Evolutionary conservation across 64 coral and sea anemone genomes (phyloP).

Genomic region (Anthopleura sola): DNA sequence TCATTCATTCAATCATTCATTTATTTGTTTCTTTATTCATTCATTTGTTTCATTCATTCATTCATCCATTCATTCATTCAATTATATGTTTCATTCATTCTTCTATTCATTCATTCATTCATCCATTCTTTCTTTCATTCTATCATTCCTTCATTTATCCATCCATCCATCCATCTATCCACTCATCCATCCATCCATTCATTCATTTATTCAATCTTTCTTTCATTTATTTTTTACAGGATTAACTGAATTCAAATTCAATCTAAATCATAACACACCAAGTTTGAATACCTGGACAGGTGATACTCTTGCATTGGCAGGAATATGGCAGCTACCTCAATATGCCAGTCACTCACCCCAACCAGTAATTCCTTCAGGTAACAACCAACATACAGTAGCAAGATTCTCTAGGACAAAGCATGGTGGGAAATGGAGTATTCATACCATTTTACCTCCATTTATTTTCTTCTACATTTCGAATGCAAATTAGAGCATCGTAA

Average conservation of each 20-base stretch:
- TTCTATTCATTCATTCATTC: too few relatives aligned
- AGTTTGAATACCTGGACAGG: slow-evolving; percentile 87
- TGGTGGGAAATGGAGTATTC: too few relatives aligned
- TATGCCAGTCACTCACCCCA: slow-evolving; percentile 3
- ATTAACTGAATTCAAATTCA: slow-evolving; percentile 89
- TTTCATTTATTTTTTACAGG: slow-evolving; percentile 30
- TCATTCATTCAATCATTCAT: neutral
- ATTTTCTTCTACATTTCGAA: too few relatives aligned
- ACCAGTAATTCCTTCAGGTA: neutral
- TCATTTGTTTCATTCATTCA: too few relatives aligned
- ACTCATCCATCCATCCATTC: neutral
- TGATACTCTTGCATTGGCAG: slow-evolving; percentile 63
- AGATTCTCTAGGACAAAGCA: too few relatives aligned
- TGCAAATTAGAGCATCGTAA: too few relatives aligned
- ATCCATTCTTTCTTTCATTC: too few relatives aligned
- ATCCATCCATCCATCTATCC: neutral
- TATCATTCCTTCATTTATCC: too few relatives aligned
- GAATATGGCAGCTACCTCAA: slow-evolving; percentile 85
- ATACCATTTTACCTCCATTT: too few relatives aligned
- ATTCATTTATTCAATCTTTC: neutral
- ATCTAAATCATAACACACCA: slow-evolving; percentile 93
- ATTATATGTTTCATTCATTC: too few relatives aligned
- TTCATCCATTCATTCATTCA: too few relatives aligned
- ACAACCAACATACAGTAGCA: neutral
- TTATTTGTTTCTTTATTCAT: neutral